Base-by-base conservation (phyloP, 2,113 vertebrate genomes). In the Gnathochromis pfefferi region DNA sequence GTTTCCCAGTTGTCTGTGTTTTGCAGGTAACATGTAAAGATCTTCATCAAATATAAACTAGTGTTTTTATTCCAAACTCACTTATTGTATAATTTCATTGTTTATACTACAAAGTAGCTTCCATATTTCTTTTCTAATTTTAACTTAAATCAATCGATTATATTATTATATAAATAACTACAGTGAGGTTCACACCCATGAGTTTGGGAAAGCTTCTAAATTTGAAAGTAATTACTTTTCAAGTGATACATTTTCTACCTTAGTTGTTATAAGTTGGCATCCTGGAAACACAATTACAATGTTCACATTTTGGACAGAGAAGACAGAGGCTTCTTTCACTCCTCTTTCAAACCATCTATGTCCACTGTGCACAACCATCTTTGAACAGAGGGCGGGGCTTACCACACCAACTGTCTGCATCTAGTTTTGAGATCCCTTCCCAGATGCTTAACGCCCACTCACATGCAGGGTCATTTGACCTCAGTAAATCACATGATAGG, bases 81-180 rank as follows among this genome's bases (percentile, higher is more conserved):
- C 58, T 10, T 4, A 4, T 63, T 63, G 5, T 63, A 19, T 35
- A 63, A 35, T 35, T 63, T n/a, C 0, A 1, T 35, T 63, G 31
- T 63, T 10, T 33, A 1, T 35, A 63, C 28, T 63, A 10, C 31
- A 63, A 35, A 63, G 33, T 65, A 65, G 19, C 17, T 38, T 65
- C 11, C 17, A 11, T 1, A 5, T n/a, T 3, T 38, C 3, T 19
- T 35, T 68, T 40, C 33, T 4, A 4, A 21, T 68, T 68, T 40
- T 40, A 38, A 42, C n/a, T 42, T 23, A 42, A 23, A 70, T 21
- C 1, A 14, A 1, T 40, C 0, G 4, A 68, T 40, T 23, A 70
- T 23, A 38, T 38, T 65, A 40, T 23, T 4, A 68, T 68, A 0
- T 0, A 6, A 0, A 23, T 5, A 42, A 21, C n/a, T 6, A 42